phyloP scores from a whole-genome alignment of 2,113 vertebrate genomes.

The Turdus rufiventris region DNA sequence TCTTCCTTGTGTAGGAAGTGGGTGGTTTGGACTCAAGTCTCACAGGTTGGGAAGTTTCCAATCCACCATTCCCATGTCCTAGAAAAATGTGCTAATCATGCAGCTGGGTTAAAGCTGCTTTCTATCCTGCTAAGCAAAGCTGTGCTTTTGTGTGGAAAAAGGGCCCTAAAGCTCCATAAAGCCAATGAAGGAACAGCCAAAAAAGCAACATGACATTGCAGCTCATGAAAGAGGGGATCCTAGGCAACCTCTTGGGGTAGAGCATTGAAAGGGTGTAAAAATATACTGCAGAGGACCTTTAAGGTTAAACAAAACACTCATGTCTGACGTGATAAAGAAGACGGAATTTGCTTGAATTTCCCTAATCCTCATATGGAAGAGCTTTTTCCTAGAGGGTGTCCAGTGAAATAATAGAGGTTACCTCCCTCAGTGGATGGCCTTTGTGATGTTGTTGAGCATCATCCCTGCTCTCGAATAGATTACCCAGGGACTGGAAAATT shows the following conservation, averaged over 20 bases:
- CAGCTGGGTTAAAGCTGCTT: constrained; percentile 18
- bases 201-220: neutral
- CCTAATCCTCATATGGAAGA: neutral
- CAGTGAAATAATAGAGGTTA: neutral
- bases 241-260: neutral
- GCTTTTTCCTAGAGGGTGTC: neutral
- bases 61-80: neutral
- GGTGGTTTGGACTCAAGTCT: neutral
- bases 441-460: neutral
- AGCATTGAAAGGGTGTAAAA: neutral
- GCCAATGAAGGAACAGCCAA: neutral
- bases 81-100: constrained; percentile 4
- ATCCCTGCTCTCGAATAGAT: neutral
- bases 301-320: neutral
- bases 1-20: neutral
- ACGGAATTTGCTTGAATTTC: neutral
- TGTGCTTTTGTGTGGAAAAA: neutral
- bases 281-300: neutral
- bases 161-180: neutral
- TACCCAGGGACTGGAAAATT: neutral
- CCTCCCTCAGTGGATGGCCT: neutral
- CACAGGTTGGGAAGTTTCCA: constrained; percentile 18
- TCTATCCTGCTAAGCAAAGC: neutral
- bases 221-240: neutral
- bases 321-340: neutral